phyloP scores from a whole-genome alignment of 2,888 invertebrate species.

The Podabrus alpinus region DNA sequence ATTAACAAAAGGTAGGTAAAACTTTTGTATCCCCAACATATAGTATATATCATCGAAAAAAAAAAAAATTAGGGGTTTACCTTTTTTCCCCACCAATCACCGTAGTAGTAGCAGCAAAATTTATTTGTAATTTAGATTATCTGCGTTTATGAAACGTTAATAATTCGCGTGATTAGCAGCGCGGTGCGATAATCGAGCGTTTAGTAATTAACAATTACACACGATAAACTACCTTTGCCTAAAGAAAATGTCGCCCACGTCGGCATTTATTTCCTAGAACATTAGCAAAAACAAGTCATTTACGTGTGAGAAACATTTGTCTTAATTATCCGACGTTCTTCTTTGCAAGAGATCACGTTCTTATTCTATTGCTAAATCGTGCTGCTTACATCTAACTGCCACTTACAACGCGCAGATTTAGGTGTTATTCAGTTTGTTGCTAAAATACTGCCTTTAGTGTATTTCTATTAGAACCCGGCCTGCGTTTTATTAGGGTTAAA shows the following conservation, averaged over 20 bases:
- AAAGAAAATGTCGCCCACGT: conserved; percentile 18
- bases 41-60: conserved; percentile 29
- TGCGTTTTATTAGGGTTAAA: conserved; percentile 22
- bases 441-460: conserved; percentile 30
- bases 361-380: conserved; percentile 33
- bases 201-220: conserved; percentile 27
- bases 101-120: background rate
- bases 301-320: conserved; percentile 36
- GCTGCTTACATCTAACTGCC: conserved; percentile 28
- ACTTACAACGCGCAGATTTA: conserved; percentile 31
- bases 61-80: background rate
- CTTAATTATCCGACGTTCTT: conserved; percentile 35
- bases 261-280: conserved; percentile 22
- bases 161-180: conserved; percentile 19
- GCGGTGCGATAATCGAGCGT: conserved; percentile 14
- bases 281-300: conserved; percentile 38
- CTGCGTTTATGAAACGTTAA: conserved; percentile 18
- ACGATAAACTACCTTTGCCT: conserved; percentile 4
- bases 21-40: conserved; percentile 43
- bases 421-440: conserved; percentile 27
- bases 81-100: background rate
- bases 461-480: conserved; percentile 14
- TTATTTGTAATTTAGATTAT: background rate
- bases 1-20: conserved; percentile 48
- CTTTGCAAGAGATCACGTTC: conserved; percentile 29